Conservation (phyloP, 1,140 invertebrate species). For the Centruroides vittatus region DNA sequence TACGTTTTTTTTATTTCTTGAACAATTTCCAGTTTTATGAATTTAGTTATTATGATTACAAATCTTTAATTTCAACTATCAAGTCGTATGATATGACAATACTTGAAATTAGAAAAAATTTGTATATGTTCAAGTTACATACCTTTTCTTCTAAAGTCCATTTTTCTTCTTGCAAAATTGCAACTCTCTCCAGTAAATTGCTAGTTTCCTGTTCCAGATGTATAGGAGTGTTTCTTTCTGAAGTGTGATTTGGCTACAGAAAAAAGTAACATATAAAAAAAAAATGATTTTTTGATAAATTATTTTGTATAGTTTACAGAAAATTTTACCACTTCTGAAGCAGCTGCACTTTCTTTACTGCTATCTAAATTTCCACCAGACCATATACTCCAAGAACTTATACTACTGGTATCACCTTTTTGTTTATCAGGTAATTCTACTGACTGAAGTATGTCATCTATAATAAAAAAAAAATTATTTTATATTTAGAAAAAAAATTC, state of each 20-base stretch:
- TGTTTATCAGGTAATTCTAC: neutral
- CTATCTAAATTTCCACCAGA: slow-evolving; percentile 2
- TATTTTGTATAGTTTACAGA: too few relatives aligned
- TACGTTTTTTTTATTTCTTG: too few relatives aligned
- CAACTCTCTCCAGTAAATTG: slow-evolving; percentile 30
- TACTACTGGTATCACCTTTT: slow-evolving; percentile 18
- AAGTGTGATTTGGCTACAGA: too few relatives aligned
- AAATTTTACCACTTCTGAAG: neutral
- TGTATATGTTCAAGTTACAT: too few relatives aligned
- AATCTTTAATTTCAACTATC: too few relatives aligned
- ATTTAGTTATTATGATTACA: too few relatives aligned
- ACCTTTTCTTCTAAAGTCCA: slow-evolving; percentile 38
- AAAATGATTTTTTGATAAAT: too few relatives aligned
- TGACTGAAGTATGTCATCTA: slow-evolving; percentile 10
- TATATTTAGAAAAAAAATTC: neutral
- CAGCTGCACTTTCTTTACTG: neutral
- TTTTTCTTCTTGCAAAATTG: slow-evolving; percentile 35
- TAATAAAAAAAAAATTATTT: neutral
- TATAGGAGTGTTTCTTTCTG: neutral
- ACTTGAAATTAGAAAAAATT: too few relatives aligned
- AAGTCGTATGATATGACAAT: too few relatives aligned
- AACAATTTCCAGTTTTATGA: too few relatives aligned
- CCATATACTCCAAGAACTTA: slow-evolving; percentile 22
- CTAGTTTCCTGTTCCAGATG: slow-evolving; percentile 28
- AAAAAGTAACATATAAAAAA: too few relatives aligned